Evolutionary conservation across 2,888 invertebrate genomes (phyloP), one percentile per base, ranked within the genome.

Genomic region (Drosophila seclusa): DNA sequence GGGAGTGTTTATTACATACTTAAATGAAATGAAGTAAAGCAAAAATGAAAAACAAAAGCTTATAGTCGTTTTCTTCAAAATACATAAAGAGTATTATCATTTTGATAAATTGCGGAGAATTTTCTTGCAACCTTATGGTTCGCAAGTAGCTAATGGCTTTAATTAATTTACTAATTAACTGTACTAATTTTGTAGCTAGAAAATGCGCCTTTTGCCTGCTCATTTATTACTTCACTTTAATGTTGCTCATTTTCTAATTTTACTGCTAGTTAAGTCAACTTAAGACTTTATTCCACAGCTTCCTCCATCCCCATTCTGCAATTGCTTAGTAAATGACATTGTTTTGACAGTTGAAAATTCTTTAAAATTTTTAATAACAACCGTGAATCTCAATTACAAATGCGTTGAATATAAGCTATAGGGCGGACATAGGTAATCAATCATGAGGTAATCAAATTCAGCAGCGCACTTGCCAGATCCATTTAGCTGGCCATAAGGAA

Each of bases 321-420:
- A 68, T 76, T 42, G 48, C 21, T 13, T 62, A 53, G 72, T 63
- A 76, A 76, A 74, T 77, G 57, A 54, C 36, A 50, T 32, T 68
- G 48, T 59, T 80, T 49, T 61, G 69, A 72, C 75, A 73, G 67
- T 63, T 72, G 8, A n/a, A 75, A 71, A 72, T 60, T 65, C 67
- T 18, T 18, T 3, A 4, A 42, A 36, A 40, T 40, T 72, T 45
- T 45, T 58, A 27, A 66, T 40, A 54, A 10, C 24, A 53, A 45
- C 38, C 48, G 38, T 21, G 13, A 58, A 48, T 54, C 61, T 49
- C 68, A 62, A 72, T 74, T 72, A 72, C 65, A 60, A 71, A 58
- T 57, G 32, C 45, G 6, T 16, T 45, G 4, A 36, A 42, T 45
- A 31, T 31, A 16, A 38, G 45, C 53, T 24, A 13, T 24, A 13